These are phyloP conservation scores for Tetragnatha montana DNA, from an alignment of 2,888 invertebrate species.

Conservation along the genomic window DNA sequence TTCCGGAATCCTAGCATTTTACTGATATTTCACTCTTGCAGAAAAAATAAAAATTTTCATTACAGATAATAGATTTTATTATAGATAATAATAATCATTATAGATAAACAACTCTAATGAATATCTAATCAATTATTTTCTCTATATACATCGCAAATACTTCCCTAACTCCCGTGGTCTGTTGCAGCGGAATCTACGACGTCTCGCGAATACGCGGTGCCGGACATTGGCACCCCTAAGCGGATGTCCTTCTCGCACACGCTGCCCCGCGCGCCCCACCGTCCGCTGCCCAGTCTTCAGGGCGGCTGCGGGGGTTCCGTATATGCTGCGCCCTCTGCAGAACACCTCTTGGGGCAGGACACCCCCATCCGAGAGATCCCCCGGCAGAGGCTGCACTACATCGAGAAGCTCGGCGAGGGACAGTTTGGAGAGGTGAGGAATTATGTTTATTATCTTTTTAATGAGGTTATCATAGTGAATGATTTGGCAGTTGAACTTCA, in stretches of 20 bases:
- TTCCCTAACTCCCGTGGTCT: not conserved
- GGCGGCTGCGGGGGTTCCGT: conserved; percentile 77
- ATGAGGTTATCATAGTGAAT: too few relatives aligned
- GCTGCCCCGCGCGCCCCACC: conserved; percentile 77
- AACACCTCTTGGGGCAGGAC: conserved; percentile 78
- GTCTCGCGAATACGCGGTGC: conserved; percentile 83
- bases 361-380: conserved; percentile 86
- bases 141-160: too few relatives aligned
- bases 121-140: too few relatives aligned
- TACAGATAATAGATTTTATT: too few relatives aligned
- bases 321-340: conserved; percentile 79
- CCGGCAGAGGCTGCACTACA: conserved; percentile 87
- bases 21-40: too few relatives aligned
- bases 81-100: too few relatives aligned
- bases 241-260: conserved; percentile 74
- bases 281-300: conserved; percentile 78
- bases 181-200: conserved; percentile 63
- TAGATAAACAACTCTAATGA: too few relatives aligned
- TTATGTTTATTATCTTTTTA: too few relatives aligned
- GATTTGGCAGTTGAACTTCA: too few relatives aligned
- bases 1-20: too few relatives aligned
- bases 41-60: too few relatives aligned
- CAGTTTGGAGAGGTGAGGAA: conserved; percentile 87
- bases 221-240: conserved; percentile 78
- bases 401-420: conserved; percentile 91